phyloP scores from a whole-genome alignment of 2,888 invertebrate species.

The Rotaria magnacalcarata region DNA sequence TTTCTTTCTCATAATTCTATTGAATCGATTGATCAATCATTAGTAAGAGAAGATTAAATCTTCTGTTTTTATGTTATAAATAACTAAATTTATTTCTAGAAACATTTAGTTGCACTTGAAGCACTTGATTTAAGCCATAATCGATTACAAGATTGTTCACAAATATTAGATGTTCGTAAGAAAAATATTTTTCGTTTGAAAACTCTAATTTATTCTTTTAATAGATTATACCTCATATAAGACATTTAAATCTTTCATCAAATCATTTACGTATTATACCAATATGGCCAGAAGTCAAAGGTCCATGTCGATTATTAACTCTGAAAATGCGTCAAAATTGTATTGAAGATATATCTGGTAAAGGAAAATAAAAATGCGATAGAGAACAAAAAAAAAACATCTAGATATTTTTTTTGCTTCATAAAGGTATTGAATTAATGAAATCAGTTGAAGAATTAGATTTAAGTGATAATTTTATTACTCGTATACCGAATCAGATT shows the following conservation, averaged over 20 bases:
- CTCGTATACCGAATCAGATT: background rate
- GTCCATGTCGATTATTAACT: background rate
- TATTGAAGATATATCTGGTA: slow-evolving; percentile 17
- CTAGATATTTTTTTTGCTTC: background rate
- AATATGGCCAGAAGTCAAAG: background rate
- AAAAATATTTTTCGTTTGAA: background rate
- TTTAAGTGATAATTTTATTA: slow-evolving; percentile 34
- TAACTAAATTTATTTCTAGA: background rate
- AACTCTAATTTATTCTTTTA: background rate
- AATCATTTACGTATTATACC: background rate
- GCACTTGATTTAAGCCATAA: slow-evolving; percentile 27
- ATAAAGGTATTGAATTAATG: background rate
- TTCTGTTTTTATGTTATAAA: background rate
- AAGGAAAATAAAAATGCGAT: background rate
- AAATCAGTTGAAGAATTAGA: slow-evolving; percentile 26
- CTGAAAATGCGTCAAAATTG: slow-evolving; percentile 22
- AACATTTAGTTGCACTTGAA: background rate
- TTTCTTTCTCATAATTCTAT: slow-evolving; percentile 35
- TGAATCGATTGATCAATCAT: slow-evolving; percentile 2
- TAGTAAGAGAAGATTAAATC: background rate
- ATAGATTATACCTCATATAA: background rate
- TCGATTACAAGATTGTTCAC: slow-evolving; percentile 30
- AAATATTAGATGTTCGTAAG: background rate
- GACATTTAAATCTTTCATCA: slow-evolving; percentile 25
- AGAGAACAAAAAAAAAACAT: background rate